Evolutionary conservation across 2,113 vertebrate species (phyloP), one percentile per base, ranked within the genome.

Genomic region (Rhinolophus ferrumequinum): DNA sequence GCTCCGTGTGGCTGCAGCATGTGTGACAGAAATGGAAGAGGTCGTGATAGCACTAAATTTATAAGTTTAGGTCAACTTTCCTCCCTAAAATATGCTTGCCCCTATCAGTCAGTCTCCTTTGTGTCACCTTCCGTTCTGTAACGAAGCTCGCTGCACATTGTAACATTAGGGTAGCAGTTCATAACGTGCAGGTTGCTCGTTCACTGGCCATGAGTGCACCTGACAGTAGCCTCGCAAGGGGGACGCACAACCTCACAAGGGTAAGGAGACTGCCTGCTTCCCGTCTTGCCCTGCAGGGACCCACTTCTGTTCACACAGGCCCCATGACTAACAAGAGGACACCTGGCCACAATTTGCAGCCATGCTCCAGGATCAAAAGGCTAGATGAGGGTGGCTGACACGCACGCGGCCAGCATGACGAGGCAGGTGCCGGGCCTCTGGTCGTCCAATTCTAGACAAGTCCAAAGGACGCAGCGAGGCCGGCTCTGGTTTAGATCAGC

Each of bases 401-500:
- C 26, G 22, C 3, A 1, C 19, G n/a, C n/a, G 22, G 76, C 11
- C 38, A 7, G 33, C 8, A 0, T 10, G 24, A 75, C 66, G 5
- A 3, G 28, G 21, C 47, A 58, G 35, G 10, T 0, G 0, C 54
- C 1, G 0, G 47, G 10, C 47, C 12, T 50, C 47, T 50, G 47
- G 47, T 50, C 11, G 3, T 50, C 47, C 47, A 50, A 13, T 13
- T 50, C 1, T 2, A 50, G 47, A 50, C 47, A 50, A 50, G 12
- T 50, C 10, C 47, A 50, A 2, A 50, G 22, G 3, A 1, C 8
- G 0, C 16, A n/a, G 12, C 13, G 22, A 72, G 88, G 69, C 6
- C 1, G 35, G 52, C 38, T 69, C 79, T 14, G 5, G n/a, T 62
- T 10, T 24, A 5, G 19, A 47, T 38, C 3, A 70, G 33, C 19